Evolutionary conservation across 2,797 vertebrate genomes (phyloP), one percentile per base, ranked within the genome.

Genomic region (Gorsachius magnificus): DNA sequence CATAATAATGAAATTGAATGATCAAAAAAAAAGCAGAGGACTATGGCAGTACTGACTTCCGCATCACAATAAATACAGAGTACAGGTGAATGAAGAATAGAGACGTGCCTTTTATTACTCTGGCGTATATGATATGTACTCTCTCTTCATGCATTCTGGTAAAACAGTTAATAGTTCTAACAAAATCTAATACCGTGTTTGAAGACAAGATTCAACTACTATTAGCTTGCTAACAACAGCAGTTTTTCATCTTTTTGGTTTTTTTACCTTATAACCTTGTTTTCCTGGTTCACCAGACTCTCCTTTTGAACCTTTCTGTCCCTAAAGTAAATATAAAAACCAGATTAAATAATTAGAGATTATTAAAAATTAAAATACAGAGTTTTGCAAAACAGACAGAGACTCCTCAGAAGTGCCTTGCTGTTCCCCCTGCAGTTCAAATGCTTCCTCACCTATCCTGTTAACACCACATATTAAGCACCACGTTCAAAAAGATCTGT

Each of bases 201-300:
- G 71, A 94, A 89, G 31, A 11, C 13, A 12, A 25, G 4, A 16
- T 2, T 51, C 74, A 94, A 68, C 26, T 89, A 83, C 48, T 21
- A 29, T 53, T 63, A 48, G 14, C 31, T 46, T 50, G 5, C 31
- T 63, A 85, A 60, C 69, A 64, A n/a, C 6, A 85, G 28, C 8
- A 66, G 2, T 2, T 71, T 80, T 64, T n/a, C 7, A 1, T 51
- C 2, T 5, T 24, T 16, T 38, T 26, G 13, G 57, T 31, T 41
- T 41, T 84, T 92, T 98, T 99, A 99, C 99, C 99, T 99, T 99
- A 97, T 99, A 99, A 50, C 99, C 99, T 98, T 99, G 99, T 98
- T 99, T 99, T 91, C 99, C 99, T 61, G 99, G 99, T 96, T 99
- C 99, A 76, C 99, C 99, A 75, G 97, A 94, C 91, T 99, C 99